Evolutionary conservation across 2,113 vertebrate species (phyloP).

Genomic region (Erinaceus europaeus): DNA sequence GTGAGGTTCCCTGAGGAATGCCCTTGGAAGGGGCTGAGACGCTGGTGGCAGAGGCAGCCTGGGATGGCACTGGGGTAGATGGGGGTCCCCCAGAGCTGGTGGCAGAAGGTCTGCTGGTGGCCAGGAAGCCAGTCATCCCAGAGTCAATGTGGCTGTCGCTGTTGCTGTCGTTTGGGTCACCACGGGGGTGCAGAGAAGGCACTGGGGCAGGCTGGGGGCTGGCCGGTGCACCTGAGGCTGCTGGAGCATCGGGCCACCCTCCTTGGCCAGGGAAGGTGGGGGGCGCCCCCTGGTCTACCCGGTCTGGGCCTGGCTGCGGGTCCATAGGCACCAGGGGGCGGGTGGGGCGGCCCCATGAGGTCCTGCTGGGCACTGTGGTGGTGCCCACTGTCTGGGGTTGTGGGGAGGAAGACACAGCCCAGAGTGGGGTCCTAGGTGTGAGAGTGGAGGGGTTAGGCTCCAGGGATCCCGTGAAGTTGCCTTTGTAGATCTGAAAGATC

Average conservation of each 20-base stretch:
- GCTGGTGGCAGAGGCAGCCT: slow-evolving; percentile 70
- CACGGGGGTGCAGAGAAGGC: slow-evolving; percentile 77
- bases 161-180: slow-evolving; percentile 73
- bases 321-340: slow-evolving; percentile 33
- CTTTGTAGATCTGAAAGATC: slow-evolving; percentile 79
- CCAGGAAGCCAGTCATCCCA: slow-evolving; percentile 66
- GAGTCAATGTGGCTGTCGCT: slow-evolving; percentile 79
- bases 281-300: slow-evolving; percentile 48
- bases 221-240: slow-evolving; percentile 69
- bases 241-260: slow-evolving; percentile 59
- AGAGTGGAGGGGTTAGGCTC: slow-evolving; percentile 68
- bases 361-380: slow-evolving; percentile 76
- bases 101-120: slow-evolving; percentile 76
- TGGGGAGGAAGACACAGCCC: slow-evolving; percentile 46
- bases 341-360: slow-evolving; percentile 76
- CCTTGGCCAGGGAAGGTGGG: slow-evolving; percentile 33
- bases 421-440: slow-evolving; percentile 75
- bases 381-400: slow-evolving; percentile 60
- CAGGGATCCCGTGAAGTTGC: slow-evolving; percentile 79
- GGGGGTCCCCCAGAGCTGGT: slow-evolving; percentile 71
- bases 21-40: slow-evolving; percentile 69
- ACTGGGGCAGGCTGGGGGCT: slow-evolving; percentile 74
- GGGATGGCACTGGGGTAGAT: slow-evolving; percentile 64
- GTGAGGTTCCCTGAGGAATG: slow-evolving; percentile 66
- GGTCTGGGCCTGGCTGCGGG: slow-evolving; percentile 74